Conservation (phyloP, 2,797 vertebrate genomes). For the Pangasius sanitwongsei region DNA sequence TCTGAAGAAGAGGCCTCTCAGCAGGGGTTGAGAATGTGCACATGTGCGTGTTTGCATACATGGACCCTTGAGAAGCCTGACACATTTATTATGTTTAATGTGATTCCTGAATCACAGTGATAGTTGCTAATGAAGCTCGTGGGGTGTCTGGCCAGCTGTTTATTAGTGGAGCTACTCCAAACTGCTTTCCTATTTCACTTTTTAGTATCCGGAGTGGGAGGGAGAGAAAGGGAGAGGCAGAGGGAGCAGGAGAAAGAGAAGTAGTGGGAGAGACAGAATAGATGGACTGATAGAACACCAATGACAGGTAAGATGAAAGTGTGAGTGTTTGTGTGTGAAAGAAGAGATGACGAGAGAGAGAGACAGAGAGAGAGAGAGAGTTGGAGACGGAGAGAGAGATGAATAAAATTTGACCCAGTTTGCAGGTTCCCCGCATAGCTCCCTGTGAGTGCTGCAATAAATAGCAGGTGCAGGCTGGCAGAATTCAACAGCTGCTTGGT, state of each 20-base stretch:
- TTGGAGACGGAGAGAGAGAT: conserved; percentile 44
- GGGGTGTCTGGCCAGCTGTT: conserved; percentile 63
- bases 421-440: conserved; percentile 73
- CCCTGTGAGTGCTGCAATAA: conserved; percentile 74
- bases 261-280: conserved; percentile 31
- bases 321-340: conserved; percentile 25
- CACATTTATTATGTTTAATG: conserved; percentile 74
- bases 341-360: conserved; percentile 20
- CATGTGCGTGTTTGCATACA: conserved; percentile 53
- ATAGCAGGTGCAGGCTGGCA: conserved; percentile 72
- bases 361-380: conserved; percentile 39
- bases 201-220: conserved; percentile 40
- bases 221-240: conserved; percentile 41
- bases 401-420: conserved; percentile 77
- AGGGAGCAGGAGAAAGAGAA: conserved; percentile 41
- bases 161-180: conserved; percentile 55
- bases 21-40: conserved; percentile 51
- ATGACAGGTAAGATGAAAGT: conserved; percentile 31
- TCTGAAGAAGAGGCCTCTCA: conserved; percentile 46
- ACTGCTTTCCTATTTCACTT: conserved; percentile 34
- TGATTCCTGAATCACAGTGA: conserved; percentile 68
- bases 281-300: conserved; percentile 30
- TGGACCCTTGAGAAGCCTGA: conserved; percentile 58
- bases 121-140: conserved; percentile 71
- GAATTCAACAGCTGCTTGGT: conserved; percentile 75